Conservation (phyloP, 2,797 vertebrate genomes). For the Acanthis flammea region DNA sequence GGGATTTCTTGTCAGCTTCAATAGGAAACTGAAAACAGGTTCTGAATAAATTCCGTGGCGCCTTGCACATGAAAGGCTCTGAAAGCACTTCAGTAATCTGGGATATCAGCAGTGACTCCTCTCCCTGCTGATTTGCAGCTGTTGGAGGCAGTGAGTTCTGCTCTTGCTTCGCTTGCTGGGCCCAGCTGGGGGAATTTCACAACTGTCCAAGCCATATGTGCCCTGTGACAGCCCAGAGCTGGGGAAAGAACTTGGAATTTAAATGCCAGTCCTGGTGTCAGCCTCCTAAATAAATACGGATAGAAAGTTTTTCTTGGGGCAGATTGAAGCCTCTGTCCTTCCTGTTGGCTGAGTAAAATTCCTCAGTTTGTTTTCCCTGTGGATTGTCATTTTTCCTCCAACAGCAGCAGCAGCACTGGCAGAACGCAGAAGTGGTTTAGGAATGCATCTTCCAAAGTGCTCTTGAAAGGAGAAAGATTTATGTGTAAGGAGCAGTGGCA, state of each 20-base stretch:
- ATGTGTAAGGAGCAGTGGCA: background rate
- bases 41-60: constrained; percentile 16
- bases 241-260: background rate
- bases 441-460: constrained; percentile 31
- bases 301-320: background rate
- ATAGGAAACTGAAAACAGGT: constrained; percentile 28
- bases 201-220: background rate
- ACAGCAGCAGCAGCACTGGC: background rate
- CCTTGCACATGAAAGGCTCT: constrained; percentile 33
- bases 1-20: constrained; percentile 63
- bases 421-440: background rate
- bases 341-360: background rate
- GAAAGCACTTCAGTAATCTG: constrained; percentile 43
- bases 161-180: background rate
- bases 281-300: background rate
- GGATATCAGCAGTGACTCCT: constrained; percentile 5
- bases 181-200: constrained; percentile 21
- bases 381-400: background rate
- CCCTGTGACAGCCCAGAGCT: background rate
- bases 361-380: background rate
- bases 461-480: constrained; percentile 9
- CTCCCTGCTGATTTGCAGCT: constrained; percentile 25
- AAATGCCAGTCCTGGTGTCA: background rate
- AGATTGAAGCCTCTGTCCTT: background rate
- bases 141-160: background rate